phyloP scores from a whole-genome alignment of 2,797 vertebrate genomes.

The Coregonus ussuriensis region DNA sequence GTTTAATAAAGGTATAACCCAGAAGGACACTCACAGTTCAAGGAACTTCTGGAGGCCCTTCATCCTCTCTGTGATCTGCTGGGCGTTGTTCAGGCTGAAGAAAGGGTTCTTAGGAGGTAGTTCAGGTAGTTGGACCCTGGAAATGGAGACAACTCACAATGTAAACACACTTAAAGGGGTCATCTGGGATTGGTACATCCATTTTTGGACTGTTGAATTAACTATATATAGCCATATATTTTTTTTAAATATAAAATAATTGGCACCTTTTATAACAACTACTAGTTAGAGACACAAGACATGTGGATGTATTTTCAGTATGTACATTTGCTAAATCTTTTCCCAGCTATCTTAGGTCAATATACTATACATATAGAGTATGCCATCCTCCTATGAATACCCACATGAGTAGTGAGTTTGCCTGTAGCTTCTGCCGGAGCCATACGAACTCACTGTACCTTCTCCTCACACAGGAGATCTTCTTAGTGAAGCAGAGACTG shows the following conservation, averaged over 20 bases:
- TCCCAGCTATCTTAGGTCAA: too few relatives aligned
- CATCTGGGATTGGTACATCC: too few relatives aligned
- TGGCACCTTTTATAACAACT: background rate
- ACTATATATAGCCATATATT: too few relatives aligned
- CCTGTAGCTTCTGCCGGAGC: constrained; percentile 91
- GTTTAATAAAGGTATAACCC: too few relatives aligned
- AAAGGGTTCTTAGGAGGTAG: constrained; percentile 92
- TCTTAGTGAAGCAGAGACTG: constrained; percentile 95
- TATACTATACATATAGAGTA: background rate
- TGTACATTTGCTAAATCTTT: background rate
- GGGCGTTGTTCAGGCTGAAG: constrained; percentile 91
- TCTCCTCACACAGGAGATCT: constrained; percentile 90
- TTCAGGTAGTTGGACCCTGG: constrained; percentile 82
- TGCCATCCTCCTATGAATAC: constrained; percentile 44
- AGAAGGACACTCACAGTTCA: constrained; percentile 81
- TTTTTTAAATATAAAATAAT: too few relatives aligned
- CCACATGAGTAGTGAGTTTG: constrained; percentile 89
- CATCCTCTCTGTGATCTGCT: constrained; percentile 86
- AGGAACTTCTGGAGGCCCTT: constrained; percentile 90
- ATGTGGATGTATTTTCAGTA: background rate
- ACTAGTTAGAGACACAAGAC: background rate
- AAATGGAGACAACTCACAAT: constrained; percentile 34
- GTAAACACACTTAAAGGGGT: background rate
- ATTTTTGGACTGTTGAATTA: too few relatives aligned
- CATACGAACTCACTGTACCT: constrained; percentile 94